Conservation (phyloP, 1,140 invertebrate genomes). For the Listronotus bonariensis region DNA sequence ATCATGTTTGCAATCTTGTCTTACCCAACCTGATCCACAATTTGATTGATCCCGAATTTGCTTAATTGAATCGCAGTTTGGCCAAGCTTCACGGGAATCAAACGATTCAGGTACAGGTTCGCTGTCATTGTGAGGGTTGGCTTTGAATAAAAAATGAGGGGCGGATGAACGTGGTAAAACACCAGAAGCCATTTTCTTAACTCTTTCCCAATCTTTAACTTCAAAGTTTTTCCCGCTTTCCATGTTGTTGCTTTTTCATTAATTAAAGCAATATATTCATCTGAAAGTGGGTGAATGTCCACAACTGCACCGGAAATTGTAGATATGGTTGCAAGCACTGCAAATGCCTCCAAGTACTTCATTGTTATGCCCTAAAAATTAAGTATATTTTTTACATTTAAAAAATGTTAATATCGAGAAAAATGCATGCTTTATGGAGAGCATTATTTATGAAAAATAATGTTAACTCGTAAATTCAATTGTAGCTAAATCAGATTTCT, state of each 20-base stretch:
- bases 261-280: constrained; percentile 22
- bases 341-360: neutral
- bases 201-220: constrained; percentile 6
- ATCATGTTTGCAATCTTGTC: neutral
- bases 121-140: neutral
- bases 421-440: no score
- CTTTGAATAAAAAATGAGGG: neutral
- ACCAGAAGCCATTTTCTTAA: constrained; percentile 22
- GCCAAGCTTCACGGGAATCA: constrained; percentile 37
- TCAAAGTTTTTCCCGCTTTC: constrained; percentile 26
- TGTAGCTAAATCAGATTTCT: no score
- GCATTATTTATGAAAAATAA: no score
- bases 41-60: constrained; percentile 36
- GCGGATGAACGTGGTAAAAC: neutral
- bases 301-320: neutral
- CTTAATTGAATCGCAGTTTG: constrained; percentile 24
- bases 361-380: no score
- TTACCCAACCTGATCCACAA: constrained; percentile 41
- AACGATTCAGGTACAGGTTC: constrained; percentile 34
- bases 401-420: no score
- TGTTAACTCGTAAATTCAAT: no score
- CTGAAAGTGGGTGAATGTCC: constrained; percentile 19
- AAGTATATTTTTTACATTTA: no score
- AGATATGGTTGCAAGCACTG: neutral
- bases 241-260: constrained; percentile 22